phyloP scores from a whole-genome alignment of 2,113 vertebrate genomes.

The Theristicus caerulescens region DNA sequence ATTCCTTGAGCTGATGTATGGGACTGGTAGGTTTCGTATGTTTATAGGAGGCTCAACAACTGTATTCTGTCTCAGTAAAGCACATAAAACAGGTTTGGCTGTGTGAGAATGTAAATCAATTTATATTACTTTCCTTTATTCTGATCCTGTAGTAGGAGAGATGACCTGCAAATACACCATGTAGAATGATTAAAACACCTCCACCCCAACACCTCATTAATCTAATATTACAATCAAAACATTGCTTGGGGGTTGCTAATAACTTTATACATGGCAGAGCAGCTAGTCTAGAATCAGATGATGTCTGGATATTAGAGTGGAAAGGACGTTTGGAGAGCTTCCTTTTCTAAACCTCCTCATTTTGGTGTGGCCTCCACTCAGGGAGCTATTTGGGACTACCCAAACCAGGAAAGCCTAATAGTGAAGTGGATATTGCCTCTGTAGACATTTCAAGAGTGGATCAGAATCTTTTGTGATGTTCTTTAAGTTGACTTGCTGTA shows the following conservation, averaged over 20 bases:
- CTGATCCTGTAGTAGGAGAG: not conserved
- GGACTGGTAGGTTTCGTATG: not conserved
- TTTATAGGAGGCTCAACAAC: not conserved
- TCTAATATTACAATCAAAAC: not conserved
- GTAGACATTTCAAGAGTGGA: not conserved
- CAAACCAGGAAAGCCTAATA: not conserved
- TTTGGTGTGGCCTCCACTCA: not conserved
- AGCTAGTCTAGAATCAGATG: not conserved
- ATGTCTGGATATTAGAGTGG: not conserved
- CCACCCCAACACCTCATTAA: not conserved
- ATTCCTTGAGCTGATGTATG: not conserved
- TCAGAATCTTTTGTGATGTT: not conserved
- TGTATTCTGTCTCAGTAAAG: not conserved
- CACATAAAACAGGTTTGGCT: not conserved
- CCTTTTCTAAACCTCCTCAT: not conserved
- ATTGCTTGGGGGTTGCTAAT: not conserved
- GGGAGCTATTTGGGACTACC: not conserved
- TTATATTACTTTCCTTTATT: not conserved
- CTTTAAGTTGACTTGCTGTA: not conserved
- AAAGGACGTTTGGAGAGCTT: not conserved
- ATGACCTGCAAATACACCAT: not conserved
- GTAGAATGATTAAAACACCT: not conserved
- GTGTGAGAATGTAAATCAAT: not conserved
- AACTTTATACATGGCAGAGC: not conserved
- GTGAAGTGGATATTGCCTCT: not conserved